These are phyloP conservation scores for Drosophila tanythrix DNA, from an alignment of 2,888 invertebrate genomes.

Conservation along the genomic window DNA sequence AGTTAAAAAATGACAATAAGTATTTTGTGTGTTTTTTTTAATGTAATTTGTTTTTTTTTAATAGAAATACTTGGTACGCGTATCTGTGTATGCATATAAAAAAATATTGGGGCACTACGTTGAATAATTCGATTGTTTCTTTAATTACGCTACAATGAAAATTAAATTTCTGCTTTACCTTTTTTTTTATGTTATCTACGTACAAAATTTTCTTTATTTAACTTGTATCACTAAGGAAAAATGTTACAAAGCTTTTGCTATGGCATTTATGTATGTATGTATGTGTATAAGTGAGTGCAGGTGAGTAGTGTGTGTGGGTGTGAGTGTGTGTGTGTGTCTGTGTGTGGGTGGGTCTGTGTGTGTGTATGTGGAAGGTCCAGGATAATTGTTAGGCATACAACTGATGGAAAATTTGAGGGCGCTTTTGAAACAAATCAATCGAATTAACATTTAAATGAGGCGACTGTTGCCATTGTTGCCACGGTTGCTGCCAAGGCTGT, in stretches of 20 bases:
- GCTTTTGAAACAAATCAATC: conserved; percentile 61
- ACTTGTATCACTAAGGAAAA: conserved; percentile 63
- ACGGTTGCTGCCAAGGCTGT: conserved; percentile 45
- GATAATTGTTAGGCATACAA: conserved; percentile 54
- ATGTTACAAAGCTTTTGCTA: conserved; percentile 80
- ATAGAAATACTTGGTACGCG: conserved; percentile 74
- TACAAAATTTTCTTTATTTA: conserved; percentile 63
- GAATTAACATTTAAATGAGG: conserved; percentile 67
- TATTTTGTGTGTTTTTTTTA: conserved; percentile 27
- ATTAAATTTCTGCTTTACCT: conserved; percentile 52
- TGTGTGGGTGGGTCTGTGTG: conserved; percentile 22
- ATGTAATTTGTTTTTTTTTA: conserved; percentile 33
- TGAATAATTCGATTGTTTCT: conserved; percentile 60
- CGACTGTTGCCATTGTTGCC: conserved; percentile 31
- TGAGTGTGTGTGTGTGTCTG: conserved; percentile 32
- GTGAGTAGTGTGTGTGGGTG: conserved; percentile 20
- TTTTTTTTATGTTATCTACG: conserved; percentile 51
- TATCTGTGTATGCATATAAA: conserved; percentile 53
- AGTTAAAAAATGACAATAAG: conserved; percentile 51
- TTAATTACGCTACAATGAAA: conserved; percentile 68
- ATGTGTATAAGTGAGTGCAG: conserved; percentile 17
- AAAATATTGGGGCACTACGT: conserved; percentile 50
- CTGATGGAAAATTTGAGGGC: conserved; percentile 49
- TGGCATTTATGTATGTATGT: conserved; percentile 64
- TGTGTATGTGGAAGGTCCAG: conserved; percentile 33